Evolutionary conservation across 2,888 invertebrate genomes (phyloP).

Genomic region (Sarcophaga subvicina): DNA sequence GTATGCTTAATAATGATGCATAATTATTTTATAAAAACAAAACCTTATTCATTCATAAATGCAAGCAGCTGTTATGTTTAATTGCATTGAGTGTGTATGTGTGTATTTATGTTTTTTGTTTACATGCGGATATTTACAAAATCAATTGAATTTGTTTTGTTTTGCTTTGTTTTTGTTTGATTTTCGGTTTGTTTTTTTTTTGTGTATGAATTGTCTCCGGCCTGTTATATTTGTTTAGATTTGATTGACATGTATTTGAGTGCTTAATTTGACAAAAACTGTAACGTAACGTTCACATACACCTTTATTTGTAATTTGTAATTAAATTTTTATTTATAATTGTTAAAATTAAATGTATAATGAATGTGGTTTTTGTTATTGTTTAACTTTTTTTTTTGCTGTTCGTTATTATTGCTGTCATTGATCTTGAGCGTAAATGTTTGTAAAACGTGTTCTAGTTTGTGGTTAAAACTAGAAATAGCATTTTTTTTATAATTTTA

Average conservation of each 20-base stretch:
- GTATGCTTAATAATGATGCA: background rate
- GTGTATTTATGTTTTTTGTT: background rate
- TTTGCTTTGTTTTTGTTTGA: background rate
- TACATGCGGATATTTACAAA: conserved; percentile 16
- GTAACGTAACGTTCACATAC: conserved; percentile 8
- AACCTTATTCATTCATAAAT: conserved; percentile 10
- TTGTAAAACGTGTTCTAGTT: conserved; percentile 42
- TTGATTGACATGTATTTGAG: conserved; percentile 32
- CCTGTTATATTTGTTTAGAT: conserved; percentile 21
- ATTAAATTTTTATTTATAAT: conserved; percentile 38
- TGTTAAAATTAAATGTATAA: conserved; percentile 49
- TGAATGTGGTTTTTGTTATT: background rate
- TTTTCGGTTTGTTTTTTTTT: conserved; percentile 8
- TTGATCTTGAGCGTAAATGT: conserved; percentile 26
- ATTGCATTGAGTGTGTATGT: background rate
- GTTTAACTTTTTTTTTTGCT: background rate
- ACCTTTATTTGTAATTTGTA: conserved; percentile 44
- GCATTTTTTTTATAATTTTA: too few species aligned
- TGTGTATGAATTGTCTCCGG: too few species aligned
- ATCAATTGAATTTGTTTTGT: conserved; percentile 15
- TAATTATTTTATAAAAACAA: background rate
- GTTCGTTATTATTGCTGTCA: conserved; percentile 32
- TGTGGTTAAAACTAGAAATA: background rate
- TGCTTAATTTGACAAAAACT: conserved; percentile 39
- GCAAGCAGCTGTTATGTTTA: background rate